A percentile compares a stretch with the other conserved stretches of the same genome.
Evolutionary conservation across 2,113 vertebrate species (phyloP).

Genomic region (Passer domesticus): DNA sequence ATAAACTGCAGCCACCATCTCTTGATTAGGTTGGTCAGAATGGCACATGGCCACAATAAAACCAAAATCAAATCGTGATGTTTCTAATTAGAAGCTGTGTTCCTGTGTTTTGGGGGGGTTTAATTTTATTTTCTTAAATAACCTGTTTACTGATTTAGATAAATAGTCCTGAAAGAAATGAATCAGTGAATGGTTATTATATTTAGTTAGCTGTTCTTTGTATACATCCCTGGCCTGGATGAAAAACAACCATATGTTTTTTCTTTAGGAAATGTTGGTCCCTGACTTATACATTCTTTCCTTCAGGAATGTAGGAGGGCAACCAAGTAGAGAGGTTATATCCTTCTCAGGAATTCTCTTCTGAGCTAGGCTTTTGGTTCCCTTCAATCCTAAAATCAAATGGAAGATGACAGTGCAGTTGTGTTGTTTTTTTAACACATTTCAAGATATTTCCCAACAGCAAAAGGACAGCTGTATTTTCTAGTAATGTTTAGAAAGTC

Average conservation of each 20-base stretch:
- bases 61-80: neutral
- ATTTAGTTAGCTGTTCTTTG: slow-evolving; percentile 25
- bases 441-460: neutral
- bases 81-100: slow-evolving; percentile 10
- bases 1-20: slow-evolving; percentile 8
- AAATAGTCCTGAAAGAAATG: slow-evolving; percentile 1
- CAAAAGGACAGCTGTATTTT: neutral
- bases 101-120: neutral
- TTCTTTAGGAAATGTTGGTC: slow-evolving; percentile 9
- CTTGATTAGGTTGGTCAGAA: neutral
- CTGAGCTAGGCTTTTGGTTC: neutral
- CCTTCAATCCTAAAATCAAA: neutral
- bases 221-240: neutral
- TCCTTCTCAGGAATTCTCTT: slow-evolving; percentile 12
- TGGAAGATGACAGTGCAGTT: neutral
- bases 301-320: slow-evolving; percentile 20
- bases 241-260: slow-evolving; percentile 24
- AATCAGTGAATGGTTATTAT: neutral
- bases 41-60: neutral
- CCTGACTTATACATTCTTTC: neutral
- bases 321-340: slow-evolving; percentile 24
- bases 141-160: neutral
- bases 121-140: neutral
- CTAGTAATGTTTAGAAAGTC: neutral
- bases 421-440: neutral